Evolutionary conservation across 2,888 invertebrate genomes (phyloP).

Genomic region (Dasypolia templi): DNA sequence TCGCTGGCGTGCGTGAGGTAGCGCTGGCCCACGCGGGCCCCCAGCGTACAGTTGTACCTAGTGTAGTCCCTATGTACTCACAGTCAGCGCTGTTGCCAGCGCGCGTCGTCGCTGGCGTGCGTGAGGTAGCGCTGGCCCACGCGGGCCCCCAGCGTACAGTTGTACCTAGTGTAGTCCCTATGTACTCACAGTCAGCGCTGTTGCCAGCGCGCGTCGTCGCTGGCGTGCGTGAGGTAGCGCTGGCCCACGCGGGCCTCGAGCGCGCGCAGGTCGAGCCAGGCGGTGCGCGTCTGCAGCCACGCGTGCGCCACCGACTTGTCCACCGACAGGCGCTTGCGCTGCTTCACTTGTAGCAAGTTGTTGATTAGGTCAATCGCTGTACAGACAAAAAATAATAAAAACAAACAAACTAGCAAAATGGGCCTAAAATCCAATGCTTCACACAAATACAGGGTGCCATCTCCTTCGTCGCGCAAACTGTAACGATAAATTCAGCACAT

Average conservation of each 20-base stretch:
- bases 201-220: constrained; percentile 75
- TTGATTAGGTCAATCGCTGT: constrained; percentile 99
- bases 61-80: neutral
- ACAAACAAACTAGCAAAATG: neutral
- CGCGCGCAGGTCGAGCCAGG: constrained; percentile 98
- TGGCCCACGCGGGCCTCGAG: constrained; percentile 91
- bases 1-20: constrained; percentile 86
- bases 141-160: constrained; percentile 93
- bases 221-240: constrained; percentile 86
- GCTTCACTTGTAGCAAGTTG: constrained; percentile 99
- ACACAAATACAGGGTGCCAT: neutral
- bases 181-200: constrained; percentile 33
- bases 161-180: neutral
- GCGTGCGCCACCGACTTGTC: constrained; percentile 98
- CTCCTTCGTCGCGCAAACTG: no score
- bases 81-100: constrained; percentile 43
- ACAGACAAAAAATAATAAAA: neutral
- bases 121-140: constrained; percentile 85
- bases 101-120: constrained; percentile 81
- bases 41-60: constrained; percentile 74
- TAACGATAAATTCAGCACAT: no score
- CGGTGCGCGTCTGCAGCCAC: constrained; percentile 99
- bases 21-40: constrained; percentile 86
- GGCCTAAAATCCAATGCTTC: neutral
- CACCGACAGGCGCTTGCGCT: constrained; percentile 98